Evolutionary conservation across 2,888 invertebrate genomes (phyloP).

Genomic region (Galerucella pusilla): DNA sequence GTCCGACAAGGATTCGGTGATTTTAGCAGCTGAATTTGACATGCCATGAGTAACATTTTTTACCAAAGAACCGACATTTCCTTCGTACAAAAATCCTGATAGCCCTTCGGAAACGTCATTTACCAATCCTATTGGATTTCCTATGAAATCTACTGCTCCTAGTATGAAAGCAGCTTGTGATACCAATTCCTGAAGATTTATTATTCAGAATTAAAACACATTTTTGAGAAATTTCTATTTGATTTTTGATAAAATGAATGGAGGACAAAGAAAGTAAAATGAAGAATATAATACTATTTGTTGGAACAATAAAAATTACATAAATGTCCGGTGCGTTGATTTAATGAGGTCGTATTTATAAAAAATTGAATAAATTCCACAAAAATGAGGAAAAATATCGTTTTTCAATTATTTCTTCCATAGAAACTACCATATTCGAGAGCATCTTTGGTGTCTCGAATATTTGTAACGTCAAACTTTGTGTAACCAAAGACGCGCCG

Average conservation of each 20-base stretch:
- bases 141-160: slow-evolving; percentile 97
- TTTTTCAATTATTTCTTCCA: too few relatives aligned
- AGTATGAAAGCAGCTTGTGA: slow-evolving; percentile 96
- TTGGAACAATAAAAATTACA: too few relatives aligned
- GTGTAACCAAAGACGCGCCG: too few relatives aligned
- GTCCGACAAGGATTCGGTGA: slow-evolving; percentile 91
- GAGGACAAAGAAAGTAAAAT: background rate
- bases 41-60: slow-evolving; percentile 97
- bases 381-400: too few relatives aligned
- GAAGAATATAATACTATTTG: too few relatives aligned
- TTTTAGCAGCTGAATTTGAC: slow-evolving; percentile 97
- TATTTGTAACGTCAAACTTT: too few relatives aligned
- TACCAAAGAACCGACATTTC: slow-evolving; percentile 90
- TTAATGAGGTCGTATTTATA: too few relatives aligned
- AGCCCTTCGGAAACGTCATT: slow-evolving; percentile 97
- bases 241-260: background rate
- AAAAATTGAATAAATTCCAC: background rate
- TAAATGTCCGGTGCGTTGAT: too few relatives aligned
- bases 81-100: slow-evolving; percentile 90
- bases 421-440: too few relatives aligned
- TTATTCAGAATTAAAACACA: too few relatives aligned
- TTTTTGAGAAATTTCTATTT: too few relatives aligned
- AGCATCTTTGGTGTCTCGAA: too few relatives aligned
- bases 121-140: slow-evolving; percentile 95
- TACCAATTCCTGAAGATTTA: slow-evolving; percentile 76